These are phyloP conservation scores for Leguminivora glycinivorella DNA, from an alignment of 1,140 invertebrate genomes.

Conservation along the genomic window DNA sequence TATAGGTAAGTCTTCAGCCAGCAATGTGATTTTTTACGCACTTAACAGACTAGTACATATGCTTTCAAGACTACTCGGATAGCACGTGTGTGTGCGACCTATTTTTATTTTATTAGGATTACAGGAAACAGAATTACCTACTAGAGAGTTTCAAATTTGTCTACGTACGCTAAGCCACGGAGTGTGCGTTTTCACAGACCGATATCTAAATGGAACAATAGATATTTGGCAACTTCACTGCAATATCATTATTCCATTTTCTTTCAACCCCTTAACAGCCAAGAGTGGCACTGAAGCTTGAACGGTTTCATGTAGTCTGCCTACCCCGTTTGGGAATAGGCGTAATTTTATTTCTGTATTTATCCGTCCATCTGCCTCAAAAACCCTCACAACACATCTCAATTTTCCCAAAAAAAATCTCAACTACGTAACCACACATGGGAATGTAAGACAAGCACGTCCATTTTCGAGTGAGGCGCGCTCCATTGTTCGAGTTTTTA, in stretches of 20 bases:
- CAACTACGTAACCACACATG: constrained; percentile 39
- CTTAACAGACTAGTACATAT: constrained; percentile 17
- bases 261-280: too few species aligned
- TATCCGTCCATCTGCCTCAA: too few species aligned
- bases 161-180: too few species aligned
- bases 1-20: constrained; percentile 10
- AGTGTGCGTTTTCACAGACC: too few species aligned
- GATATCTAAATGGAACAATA: too few species aligned
- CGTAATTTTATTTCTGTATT: too few species aligned
- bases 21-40: constrained; percentile 28
- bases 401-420: neutral
- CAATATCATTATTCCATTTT: too few species aligned
- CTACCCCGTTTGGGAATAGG: too few species aligned
- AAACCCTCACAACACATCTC: neutral
- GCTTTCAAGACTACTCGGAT: constrained; percentile 13
- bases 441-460: constrained; percentile 59
- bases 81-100: constrained; percentile 13
- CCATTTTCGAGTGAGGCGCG: constrained; percentile 60
- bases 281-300: too few species aligned
- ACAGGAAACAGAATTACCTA: neutral
- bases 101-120: neutral
- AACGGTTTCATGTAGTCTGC: too few species aligned
- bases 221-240: too few species aligned
- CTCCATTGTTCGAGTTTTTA: constrained; percentile 73
- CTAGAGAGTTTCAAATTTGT: neutral